These are phyloP conservation scores for Anastatus disparis DNA, from an alignment of 1,140 invertebrate species.

Conservation along the genomic window DNA sequence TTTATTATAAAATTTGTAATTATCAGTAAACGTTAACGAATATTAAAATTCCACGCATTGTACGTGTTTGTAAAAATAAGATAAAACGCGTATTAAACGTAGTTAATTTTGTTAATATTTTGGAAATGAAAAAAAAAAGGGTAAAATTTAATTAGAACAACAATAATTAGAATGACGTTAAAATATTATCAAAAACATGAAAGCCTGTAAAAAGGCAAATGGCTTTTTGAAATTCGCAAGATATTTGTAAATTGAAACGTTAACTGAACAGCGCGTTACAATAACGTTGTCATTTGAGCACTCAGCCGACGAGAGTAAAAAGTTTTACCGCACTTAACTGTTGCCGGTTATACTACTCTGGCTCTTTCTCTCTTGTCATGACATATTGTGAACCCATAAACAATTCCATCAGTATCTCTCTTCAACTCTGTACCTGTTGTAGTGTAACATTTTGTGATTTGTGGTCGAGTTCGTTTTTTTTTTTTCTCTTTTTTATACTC, in stretches of 20 bases:
- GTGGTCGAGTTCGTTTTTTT: not conserved
- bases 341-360: too few relatives aligned
- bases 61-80: too few relatives aligned
- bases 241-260: slow-evolving; percentile 6
- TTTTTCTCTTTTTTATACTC: not conserved
- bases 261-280: not conserved
- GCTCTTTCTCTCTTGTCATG: slow-evolving; percentile 1
- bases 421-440: not conserved
- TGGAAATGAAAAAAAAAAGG: too few relatives aligned
- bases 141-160: too few relatives aligned
- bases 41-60: too few relatives aligned
- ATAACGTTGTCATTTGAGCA: slow-evolving; percentile 4
- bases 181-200: too few relatives aligned
- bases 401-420: not conserved
- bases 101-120: too few relatives aligned
- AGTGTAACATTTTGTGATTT: not conserved
- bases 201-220: too few relatives aligned
- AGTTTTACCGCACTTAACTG: not conserved
- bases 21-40: too few relatives aligned
- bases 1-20: too few relatives aligned
- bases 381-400: slow-evolving; percentile 12
- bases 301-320: not conserved
- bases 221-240: not conserved
- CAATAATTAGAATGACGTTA: too few relatives aligned
- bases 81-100: too few relatives aligned